phyloP scores from a whole-genome alignment of 2,888 invertebrate species.

The Leptinotarsa haldemani region DNA sequence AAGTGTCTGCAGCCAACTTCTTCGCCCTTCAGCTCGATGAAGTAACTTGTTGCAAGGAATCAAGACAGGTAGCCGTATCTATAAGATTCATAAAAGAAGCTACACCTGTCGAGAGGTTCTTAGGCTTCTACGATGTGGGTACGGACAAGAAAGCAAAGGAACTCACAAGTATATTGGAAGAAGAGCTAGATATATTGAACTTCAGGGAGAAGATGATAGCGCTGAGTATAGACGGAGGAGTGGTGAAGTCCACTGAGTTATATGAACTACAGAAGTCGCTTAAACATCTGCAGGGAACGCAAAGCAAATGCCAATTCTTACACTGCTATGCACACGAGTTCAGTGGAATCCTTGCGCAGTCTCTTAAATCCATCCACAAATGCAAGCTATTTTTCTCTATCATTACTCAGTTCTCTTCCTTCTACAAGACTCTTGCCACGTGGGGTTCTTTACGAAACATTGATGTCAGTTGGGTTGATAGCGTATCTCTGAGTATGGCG shows the following conservation, averaged over 20 bases:
- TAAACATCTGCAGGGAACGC: slow-evolving; percentile 13
- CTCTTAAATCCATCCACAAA: slow-evolving; percentile 25
- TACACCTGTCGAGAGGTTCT: slow-evolving; percentile 28
- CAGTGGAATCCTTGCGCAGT: slow-evolving; percentile 25
- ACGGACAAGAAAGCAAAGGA: slow-evolving; percentile 27
- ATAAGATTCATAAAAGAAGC: slow-evolving; percentile 30
- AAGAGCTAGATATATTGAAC: slow-evolving; percentile 29
- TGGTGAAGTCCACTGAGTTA: slow-evolving; percentile 35
- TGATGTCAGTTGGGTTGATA: slow-evolving; percentile 12
- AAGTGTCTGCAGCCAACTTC: slow-evolving; percentile 26
- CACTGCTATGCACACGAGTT: slow-evolving; percentile 35
- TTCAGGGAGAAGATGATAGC: slow-evolving; percentile 35
- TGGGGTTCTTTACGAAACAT: neutral
- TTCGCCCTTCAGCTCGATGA: slow-evolving; percentile 32
- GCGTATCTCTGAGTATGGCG: slow-evolving; percentile 11
- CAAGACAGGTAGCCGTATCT: slow-evolving; percentile 29
- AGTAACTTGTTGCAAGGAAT: slow-evolving; percentile 6
- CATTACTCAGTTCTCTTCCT: slow-evolving; percentile 11
- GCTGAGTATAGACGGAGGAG: slow-evolving; percentile 32
- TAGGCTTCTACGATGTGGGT: slow-evolving; percentile 26
- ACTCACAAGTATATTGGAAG: slow-evolving; percentile 27
- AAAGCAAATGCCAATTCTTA: slow-evolving; percentile 21
- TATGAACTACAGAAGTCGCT: slow-evolving; percentile 31
- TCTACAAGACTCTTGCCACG: slow-evolving; percentile 19
- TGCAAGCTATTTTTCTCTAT: slow-evolving; percentile 33